Base-by-base conservation (phyloP, 23 tunicate species). In the Ciona savignyi region DNA sequence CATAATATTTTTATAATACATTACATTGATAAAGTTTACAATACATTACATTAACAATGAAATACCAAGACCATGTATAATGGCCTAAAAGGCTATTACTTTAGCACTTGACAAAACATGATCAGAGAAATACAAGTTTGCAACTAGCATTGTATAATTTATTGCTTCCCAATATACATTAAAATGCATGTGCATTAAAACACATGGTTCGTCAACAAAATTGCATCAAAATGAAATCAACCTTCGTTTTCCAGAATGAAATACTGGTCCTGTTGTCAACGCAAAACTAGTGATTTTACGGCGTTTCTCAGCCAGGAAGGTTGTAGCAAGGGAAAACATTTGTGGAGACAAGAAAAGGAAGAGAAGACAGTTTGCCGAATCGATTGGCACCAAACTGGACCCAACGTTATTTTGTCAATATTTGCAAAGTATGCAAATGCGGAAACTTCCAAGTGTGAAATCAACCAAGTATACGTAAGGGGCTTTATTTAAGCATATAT, bases 311-410 rank as follows among this genome's bases (percentile, higher is more conserved):
- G 70, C 74, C 98, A 93, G 67, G 85, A 68, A 26, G 98, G 98
- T 23, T 93, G 98, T 63, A 77, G 73, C 29, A 81, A 74, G 30
- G 97, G 97, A 2, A 32, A 42, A 11, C 89, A 83, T 64, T 32
- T 48, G 29, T 90, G 97, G 97, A 83, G 77, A 60, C 70, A 51
- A 27, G 35, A 49, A 27, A 67, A 25, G 24, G 89, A 76, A 35
- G 51, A 77, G 32, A 71, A 63, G 27, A 74, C 62, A 25, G 30
- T 33, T 56, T 83, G 97, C 61, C 84, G 98, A 32, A 80, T 81
- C 34, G 98, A 93, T 62, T 86, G 78, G 81, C 98, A 93, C 65
- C 98, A 93, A 72, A 93, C 98, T 42, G 85, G 88, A 1, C 72
- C 70, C 9, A 68, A 69, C 32, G 92, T 86, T 31, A 71, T 75